A percentile compares a stretch with the other conserved stretches of the same genome.
Evolutionary conservation across 2,113 vertebrate species (phyloP).

Genomic region (Stercorarius parasiticus): DNA sequence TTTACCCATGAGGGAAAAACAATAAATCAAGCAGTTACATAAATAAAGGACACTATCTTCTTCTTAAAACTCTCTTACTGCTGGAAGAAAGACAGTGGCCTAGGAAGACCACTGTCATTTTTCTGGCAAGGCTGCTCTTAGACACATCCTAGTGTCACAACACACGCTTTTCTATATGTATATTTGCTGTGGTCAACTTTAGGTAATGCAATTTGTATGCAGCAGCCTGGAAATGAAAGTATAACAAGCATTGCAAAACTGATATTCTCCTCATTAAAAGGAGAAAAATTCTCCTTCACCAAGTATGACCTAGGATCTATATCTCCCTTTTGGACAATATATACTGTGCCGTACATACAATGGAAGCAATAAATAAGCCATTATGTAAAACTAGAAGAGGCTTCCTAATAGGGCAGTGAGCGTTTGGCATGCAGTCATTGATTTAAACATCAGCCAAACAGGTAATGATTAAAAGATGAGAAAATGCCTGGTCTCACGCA

Average conservation of each 20-base stretch:
- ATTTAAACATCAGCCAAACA: slow-evolving; percentile 35
- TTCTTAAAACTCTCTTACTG: neutral
- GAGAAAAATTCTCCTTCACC: slow-evolving; percentile 9
- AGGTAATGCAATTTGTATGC: neutral
- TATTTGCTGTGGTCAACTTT: neutral
- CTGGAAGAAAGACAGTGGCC: neutral
- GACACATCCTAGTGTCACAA: neutral
- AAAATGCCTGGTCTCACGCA: slow-evolving; percentile 6
- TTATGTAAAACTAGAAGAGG: neutral
- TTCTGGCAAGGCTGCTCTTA: neutral
- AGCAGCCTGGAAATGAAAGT: neutral
- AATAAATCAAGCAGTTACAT: neutral
- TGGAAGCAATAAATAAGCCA: slow-evolving; percentile 34
- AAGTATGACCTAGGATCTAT: neutral
- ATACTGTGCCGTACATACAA: neutral
- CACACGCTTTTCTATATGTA: neutral
- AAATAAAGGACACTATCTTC: neutral
- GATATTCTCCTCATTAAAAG: slow-evolving; percentile 23
- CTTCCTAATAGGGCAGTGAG: neutral
- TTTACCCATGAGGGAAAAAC: neutral
- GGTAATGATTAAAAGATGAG: slow-evolving; percentile 42
- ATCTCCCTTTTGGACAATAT: slow-evolving; percentile 35
- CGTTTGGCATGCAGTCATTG: neutral
- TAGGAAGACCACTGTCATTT: neutral
- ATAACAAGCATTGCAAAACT: neutral